Percentiles rank a stretch among this genome's conserved stretches.
Conservation (phyloP, 2,888 invertebrate genomes). For the Girardia tigrina region DNA sequence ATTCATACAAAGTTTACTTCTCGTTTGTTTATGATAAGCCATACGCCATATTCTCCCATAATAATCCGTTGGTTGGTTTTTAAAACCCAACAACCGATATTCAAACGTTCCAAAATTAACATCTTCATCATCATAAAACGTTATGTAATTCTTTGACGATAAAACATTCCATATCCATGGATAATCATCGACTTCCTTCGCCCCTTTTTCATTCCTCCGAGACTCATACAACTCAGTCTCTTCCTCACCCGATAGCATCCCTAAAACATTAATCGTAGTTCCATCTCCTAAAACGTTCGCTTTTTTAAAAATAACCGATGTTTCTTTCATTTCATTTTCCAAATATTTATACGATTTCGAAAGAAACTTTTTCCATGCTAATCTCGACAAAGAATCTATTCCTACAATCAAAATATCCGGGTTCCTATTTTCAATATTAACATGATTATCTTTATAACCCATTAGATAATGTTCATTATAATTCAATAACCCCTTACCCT, state of each 20-base stretch:
- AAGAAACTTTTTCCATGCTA: conserved; percentile 61
- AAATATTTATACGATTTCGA: conserved; percentile 64
- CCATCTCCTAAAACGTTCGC: conserved; percentile 52
- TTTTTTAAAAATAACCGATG: conserved; percentile 59
- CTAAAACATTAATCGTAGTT: conserved; percentile 56
- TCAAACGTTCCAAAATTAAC: conserved; percentile 73
- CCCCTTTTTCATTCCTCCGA: conserved; percentile 57
- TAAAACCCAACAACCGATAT: conserved; percentile 73
- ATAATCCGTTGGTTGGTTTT: conserved; percentile 70
- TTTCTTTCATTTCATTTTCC: conserved; percentile 56
- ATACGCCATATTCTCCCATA: conserved; percentile 64
- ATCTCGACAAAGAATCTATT: conserved; percentile 71
- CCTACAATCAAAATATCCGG: too few species aligned
- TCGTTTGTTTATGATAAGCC: conserved; percentile 27
- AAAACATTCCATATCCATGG: conserved; percentile 74
- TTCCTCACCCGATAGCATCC: conserved; percentile 62
- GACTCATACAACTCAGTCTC: conserved; percentile 77
- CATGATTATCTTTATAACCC: too few species aligned
- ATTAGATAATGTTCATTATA: too few species aligned
- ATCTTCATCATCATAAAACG: conserved; percentile 73
- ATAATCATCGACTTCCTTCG: conserved; percentile 61
- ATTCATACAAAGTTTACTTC: conserved; percentile 55
- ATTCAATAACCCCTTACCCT: too few species aligned
- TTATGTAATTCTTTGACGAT: conserved; percentile 53
- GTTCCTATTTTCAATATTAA: too few species aligned